These are phyloP conservation scores for Ericerus pela DNA, from an alignment of 1,140 invertebrate species.

Conservation along the genomic window DNA sequence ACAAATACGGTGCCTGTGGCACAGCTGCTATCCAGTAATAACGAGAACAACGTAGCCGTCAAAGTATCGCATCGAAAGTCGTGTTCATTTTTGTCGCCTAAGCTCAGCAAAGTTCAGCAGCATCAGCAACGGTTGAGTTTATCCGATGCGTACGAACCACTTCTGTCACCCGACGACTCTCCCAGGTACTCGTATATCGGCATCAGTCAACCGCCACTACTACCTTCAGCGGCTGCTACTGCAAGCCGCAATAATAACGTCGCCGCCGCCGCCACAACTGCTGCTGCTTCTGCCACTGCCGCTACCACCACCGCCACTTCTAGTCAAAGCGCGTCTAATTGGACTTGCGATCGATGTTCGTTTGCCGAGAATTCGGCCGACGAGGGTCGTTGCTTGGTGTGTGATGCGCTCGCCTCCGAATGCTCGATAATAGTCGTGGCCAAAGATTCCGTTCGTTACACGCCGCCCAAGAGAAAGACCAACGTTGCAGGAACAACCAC, in stretches of 20 bases:
- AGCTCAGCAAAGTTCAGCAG: neutral
- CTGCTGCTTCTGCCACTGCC: too few species aligned
- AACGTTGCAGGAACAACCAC: neutral
- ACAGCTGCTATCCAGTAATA: too few species aligned
- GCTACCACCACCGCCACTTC: conserved; percentile 29
- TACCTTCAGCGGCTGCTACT: neutral
- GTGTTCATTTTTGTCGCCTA: neutral
- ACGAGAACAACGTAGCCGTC: neutral
- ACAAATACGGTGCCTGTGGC: too few species aligned
- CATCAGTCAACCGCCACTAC: neutral
- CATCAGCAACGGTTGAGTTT: neutral
- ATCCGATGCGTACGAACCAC: conserved; percentile 16
- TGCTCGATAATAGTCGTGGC: conserved; percentile 52
- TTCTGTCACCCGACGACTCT: conserved; percentile 31
- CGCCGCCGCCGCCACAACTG: conserved; percentile 34
- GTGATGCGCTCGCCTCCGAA: conserved; percentile 44
- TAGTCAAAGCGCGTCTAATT: conserved; percentile 43
- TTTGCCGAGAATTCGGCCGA: conserved; percentile 72
- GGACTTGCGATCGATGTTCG: conserved; percentile 73
- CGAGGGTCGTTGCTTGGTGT: conserved; percentile 62
- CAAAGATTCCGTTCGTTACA: conserved; percentile 39
- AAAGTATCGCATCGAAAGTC: neutral
- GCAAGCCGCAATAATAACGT: neutral
- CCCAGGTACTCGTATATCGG: neutral
- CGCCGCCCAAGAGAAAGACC: conserved; percentile 32